These are phyloP conservation scores for Cartodere bifasciata DNA, from an alignment of 2,888 invertebrate genomes.

Conservation along the genomic window DNA sequence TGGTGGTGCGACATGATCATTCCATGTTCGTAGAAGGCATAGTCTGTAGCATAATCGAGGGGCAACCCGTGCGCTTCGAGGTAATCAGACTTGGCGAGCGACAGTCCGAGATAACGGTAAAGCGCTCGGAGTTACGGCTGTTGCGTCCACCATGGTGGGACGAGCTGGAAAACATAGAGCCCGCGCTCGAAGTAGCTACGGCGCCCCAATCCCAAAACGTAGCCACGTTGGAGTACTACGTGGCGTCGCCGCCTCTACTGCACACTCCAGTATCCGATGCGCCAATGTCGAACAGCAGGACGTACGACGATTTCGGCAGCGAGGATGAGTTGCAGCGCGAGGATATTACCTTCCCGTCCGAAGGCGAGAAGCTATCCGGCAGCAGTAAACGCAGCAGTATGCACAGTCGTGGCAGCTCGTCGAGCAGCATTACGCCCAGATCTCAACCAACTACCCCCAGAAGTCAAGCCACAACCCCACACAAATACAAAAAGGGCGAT, in stretches of 20 bases:
- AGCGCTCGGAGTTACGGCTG: constrained; percentile 80
- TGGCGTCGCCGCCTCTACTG: constrained; percentile 43
- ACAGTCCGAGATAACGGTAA: constrained; percentile 52
- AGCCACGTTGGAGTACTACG: constrained; percentile 20
- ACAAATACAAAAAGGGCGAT: constrained; percentile 96
- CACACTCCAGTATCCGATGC: constrained; percentile 38
- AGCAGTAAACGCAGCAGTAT: constrained; percentile 85
- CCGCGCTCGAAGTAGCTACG: constrained; percentile 13
- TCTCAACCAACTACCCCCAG: constrained; percentile 88
- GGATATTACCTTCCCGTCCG: constrained; percentile 71
- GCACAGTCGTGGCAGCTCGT: constrained; percentile 84
- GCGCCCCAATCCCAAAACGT: constrained; percentile 14
- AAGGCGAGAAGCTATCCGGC: constrained; percentile 62
- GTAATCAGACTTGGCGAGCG: constrained; percentile 44
- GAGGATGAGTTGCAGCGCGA: constrained; percentile 82
- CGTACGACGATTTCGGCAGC: constrained; percentile 73
- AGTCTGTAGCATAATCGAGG: constrained; percentile 53
- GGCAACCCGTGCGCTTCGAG: constrained; percentile 53
- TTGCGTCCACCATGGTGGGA: constrained; percentile 95
- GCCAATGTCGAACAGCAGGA: constrained; percentile 42
- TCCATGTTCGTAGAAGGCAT: constrained; percentile 76
- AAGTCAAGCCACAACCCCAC: constrained; percentile 79
- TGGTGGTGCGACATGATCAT: constrained; percentile 65
- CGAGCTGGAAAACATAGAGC: constrained; percentile 60
- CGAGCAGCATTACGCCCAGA: constrained; percentile 78